Evolutionary conservation across 2,888 invertebrate genomes (phyloP).

Genomic region (Eupeodes luniger): DNA sequence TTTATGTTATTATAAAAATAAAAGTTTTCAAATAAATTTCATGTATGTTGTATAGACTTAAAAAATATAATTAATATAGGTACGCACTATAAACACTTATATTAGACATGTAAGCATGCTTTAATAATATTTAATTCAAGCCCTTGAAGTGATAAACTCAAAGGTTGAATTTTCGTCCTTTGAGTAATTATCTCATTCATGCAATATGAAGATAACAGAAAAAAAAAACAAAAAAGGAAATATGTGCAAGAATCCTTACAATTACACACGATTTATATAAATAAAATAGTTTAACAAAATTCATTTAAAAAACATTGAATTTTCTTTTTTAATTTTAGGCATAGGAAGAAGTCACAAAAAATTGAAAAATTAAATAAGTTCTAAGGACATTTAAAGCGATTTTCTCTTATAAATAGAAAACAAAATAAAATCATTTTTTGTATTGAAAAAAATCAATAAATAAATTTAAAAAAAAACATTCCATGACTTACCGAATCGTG

Average conservation of each 20-base stretch:
- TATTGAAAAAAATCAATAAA: conserved; percentile 78
- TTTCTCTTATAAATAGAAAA: conserved; percentile 58
- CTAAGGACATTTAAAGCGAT: conserved; percentile 76
- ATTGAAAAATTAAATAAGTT: conserved; percentile 53
- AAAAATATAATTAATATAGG: conserved; percentile 18
- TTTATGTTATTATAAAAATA: not conserved
- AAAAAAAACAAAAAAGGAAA: conserved; percentile 4
- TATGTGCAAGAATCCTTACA: conserved; percentile 64
- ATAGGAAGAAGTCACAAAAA: conserved; percentile 78
- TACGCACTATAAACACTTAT: conserved; percentile 53
- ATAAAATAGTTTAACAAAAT: not conserved
- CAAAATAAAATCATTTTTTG: conserved; percentile 25
- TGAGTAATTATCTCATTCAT: conserved; percentile 47
- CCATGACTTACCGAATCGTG: conserved; percentile 91
- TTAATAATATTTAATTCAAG: conserved; percentile 12
- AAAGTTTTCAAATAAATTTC: not conserved
- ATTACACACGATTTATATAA: conserved; percentile 50
- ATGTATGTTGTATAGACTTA: not conserved
- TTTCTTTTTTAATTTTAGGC: conserved; percentile 58
- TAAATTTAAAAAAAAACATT: conserved; percentile 79
- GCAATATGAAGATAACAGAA: conserved; percentile 59
- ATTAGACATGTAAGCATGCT: conserved; percentile 67
- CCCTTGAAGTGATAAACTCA: conserved; percentile 20
- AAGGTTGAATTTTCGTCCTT: conserved; percentile 11
- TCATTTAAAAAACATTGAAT: conserved; percentile 32